Evolutionary conservation across 1,140 invertebrate species (phyloP).

Genomic region (Drosophila prosaltans): DNA sequence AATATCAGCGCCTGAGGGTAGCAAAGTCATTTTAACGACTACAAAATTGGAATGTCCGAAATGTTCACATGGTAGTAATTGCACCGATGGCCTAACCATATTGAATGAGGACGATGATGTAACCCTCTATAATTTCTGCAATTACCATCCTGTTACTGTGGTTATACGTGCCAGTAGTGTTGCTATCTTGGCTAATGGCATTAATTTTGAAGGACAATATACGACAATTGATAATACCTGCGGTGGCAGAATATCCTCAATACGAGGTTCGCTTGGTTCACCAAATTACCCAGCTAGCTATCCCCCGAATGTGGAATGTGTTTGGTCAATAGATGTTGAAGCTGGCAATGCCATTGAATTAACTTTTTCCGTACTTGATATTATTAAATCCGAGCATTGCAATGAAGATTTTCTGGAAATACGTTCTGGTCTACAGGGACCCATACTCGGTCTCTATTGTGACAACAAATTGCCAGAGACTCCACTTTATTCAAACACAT

Average conservation of each 20-base stretch:
- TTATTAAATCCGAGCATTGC: conserved; percentile 88
- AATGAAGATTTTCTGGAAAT: conserved; percentile 94
- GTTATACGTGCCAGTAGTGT: conserved; percentile 51
- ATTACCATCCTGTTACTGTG: conserved; percentile 46
- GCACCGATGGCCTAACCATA: conserved; percentile 35
- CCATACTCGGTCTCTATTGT: conserved; percentile 88
- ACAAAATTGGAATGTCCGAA: conserved; percentile 54
- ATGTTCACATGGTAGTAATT: conserved; percentile 27
- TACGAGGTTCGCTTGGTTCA: conserved; percentile 88
- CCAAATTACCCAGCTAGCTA: conserved; percentile 92
- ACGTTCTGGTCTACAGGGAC: conserved; percentile 86
- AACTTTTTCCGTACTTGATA: conserved; percentile 87
- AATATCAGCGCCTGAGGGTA: conserved; percentile 36
- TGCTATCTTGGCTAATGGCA: conserved; percentile 31
- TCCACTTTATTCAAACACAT: conserved; percentile 84
- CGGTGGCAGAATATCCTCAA: conserved; percentile 87
- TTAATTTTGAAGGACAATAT: conserved; percentile 55
- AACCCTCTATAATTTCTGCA: conserved; percentile 41
- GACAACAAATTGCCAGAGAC: conserved; percentile 85
- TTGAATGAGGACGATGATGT: conserved; percentile 42
- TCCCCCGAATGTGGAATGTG: conserved; percentile 89
- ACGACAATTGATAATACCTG: conserved; percentile 84
- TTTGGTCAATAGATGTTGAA: conserved; percentile 88
- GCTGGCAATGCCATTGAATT: conserved; percentile 88
- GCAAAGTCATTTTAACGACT: conserved; percentile 57